Conservation (phyloP, 2,113 vertebrate genomes). For the Psammodynastes pulverulentus region DNA sequence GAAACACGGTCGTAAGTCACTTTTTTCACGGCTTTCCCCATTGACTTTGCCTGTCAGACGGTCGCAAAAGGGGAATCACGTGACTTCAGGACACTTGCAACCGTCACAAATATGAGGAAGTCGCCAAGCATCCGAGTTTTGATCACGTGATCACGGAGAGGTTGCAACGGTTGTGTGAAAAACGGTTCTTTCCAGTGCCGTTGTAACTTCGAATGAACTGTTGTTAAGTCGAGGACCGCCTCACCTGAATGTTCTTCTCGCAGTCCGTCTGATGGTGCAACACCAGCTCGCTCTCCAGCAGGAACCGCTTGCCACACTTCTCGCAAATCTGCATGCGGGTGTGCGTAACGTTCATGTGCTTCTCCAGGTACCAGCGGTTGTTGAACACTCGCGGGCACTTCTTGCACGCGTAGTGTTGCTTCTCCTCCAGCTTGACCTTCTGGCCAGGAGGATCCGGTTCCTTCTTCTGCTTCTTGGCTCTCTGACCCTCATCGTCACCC, state of each 20-base stretch:
- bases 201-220: background rate
- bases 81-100: background rate
- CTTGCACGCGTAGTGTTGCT: conserved; percentile 90
- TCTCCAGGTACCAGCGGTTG: conserved; percentile 97
- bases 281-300: conserved; percentile 91
- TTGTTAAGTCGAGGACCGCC: background rate
- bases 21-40: background rate
- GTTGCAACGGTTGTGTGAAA: background rate
- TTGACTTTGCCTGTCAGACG: background rate
- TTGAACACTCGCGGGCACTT: conserved; percentile 94
- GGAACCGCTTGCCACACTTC: conserved; percentile 91
- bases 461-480: conserved; percentile 74
- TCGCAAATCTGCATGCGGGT: conserved; percentile 96
- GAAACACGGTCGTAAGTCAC: background rate
- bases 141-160: accelerated
- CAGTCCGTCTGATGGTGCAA: conserved; percentile 96
- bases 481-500: conserved; percentile 66
- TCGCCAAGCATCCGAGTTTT: background rate
- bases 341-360: conserved; percentile 97
- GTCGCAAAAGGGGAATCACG: background rate
- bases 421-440: conserved; percentile 92
- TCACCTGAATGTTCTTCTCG: conserved; percentile 96
- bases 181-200: background rate
- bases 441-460: conserved; percentile 79
- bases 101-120: background rate